Conservation (phyloP, 2,888 invertebrate genomes). For the Lasioglossum vierecki region DNA sequence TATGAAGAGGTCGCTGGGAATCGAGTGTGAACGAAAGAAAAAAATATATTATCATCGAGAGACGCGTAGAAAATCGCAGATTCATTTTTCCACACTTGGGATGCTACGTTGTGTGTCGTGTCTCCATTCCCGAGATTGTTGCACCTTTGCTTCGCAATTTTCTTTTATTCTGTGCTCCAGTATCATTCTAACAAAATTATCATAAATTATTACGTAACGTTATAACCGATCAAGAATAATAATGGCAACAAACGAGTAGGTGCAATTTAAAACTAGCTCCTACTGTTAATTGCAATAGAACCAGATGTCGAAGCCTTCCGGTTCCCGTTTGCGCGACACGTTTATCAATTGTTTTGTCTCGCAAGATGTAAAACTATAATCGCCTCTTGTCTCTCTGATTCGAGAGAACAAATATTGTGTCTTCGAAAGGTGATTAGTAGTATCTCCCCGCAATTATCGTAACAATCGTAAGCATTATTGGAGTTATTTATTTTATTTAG, state of each 20-base stretch:
- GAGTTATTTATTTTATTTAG: no score
- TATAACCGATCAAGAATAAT: not conserved
- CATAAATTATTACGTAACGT: not conserved
- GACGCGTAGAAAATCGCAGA: not conserved
- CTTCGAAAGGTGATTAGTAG: not conserved
- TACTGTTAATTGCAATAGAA: not conserved
- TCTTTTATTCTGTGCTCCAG: not conserved
- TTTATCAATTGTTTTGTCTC: slow-evolving; percentile 9
- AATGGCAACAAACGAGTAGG: not conserved
- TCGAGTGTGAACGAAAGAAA: slow-evolving; percentile 34
- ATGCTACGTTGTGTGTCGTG: not conserved
- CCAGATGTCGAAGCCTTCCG: not conserved
- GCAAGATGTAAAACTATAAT: not conserved
- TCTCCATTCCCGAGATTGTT: not conserved
- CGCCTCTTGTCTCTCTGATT: not conserved
- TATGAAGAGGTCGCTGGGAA: slow-evolving; percentile 21
- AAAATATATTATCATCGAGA: slow-evolving; percentile 23
- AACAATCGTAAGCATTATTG: not conserved
- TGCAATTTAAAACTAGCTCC: not conserved
- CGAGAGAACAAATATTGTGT: not conserved
- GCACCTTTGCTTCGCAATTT: not conserved
- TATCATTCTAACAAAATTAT: not conserved
- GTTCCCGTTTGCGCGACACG: not conserved
- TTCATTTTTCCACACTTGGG: not conserved
- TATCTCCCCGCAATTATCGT: slow-evolving; percentile 5